A percentile compares a stretch with the other conserved stretches of the same genome.
phyloP scores from a whole-genome alignment of 2,888 invertebrate species.

The Chaetogeoica ovagalla region DNA sequence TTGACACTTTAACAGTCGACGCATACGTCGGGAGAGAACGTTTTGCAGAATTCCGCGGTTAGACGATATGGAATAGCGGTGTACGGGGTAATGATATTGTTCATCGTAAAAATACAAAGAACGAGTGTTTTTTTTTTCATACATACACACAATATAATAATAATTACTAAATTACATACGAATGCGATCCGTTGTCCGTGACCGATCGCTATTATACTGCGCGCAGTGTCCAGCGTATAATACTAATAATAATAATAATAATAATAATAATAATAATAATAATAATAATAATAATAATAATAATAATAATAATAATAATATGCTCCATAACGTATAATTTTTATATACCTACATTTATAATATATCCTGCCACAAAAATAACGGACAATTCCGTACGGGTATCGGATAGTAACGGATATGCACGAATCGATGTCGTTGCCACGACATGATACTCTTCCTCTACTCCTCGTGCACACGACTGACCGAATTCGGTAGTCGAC shows the following conservation, averaged over 20 bases:
- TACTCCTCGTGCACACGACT: no score
- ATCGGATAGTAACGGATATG: not conserved
- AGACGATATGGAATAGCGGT: not conserved
- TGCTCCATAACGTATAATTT: no score
- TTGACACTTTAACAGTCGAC: conserved; percentile 4
- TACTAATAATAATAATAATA: no score
- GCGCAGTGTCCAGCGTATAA: not conserved
- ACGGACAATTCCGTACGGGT: conserved; percentile 5
- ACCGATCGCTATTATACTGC: conserved; percentile 5
- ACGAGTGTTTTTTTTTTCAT: not conserved
- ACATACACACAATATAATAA: not conserved
- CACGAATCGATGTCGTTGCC: conserved; percentile 1
- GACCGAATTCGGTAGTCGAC: no score
- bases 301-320: no score
- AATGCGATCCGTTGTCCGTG: conserved; percentile 22
- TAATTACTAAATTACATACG: not conserved
- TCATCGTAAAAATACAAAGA: not conserved
- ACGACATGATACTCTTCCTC: no score
- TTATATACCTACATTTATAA: no score
- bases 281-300: no score
- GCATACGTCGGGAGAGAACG: not conserved
- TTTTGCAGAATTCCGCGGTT: not conserved
- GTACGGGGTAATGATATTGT: not conserved
- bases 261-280: no score
- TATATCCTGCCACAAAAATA: not conserved